phyloP scores from a whole-genome alignment of 1,140 invertebrate genomes.

The Colletes latitarsis region DNA sequence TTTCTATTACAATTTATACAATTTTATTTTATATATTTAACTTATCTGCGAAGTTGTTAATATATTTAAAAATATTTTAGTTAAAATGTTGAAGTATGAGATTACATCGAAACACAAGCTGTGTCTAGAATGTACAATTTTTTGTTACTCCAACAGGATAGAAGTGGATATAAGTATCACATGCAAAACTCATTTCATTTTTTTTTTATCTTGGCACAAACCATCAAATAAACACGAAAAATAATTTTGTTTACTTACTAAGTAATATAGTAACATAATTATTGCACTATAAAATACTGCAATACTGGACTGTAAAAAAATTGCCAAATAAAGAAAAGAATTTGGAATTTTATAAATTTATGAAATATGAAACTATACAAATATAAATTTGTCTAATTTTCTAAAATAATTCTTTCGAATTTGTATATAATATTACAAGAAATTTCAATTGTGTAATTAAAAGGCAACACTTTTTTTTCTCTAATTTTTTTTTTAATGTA shows the following conservation, averaged over 20 bases:
- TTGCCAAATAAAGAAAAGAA: too few species aligned
- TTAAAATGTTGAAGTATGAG: background rate
- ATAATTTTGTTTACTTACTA: too few species aligned
- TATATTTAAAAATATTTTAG: background rate
- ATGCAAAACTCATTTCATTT: background rate
- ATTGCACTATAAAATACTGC: too few species aligned
- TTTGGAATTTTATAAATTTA: background rate
- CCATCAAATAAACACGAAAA: too few species aligned
- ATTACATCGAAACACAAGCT: background rate
- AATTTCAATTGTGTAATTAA: constrained; percentile 51
- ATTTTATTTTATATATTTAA: background rate
- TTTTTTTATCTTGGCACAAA: too few species aligned
- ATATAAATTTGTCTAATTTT: background rate
- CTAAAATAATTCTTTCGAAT: background rate
- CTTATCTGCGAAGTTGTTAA: background rate
- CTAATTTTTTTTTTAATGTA: constrained; percentile 51
- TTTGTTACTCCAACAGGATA: background rate
- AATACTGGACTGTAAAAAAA: too few species aligned
- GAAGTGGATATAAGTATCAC: background rate
- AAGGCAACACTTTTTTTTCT: constrained; percentile 42
- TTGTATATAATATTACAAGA: background rate
- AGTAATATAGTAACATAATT: too few species aligned
- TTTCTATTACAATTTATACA: background rate
- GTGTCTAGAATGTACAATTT: background rate
- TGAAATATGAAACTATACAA: background rate